Percentiles rank a stretch among this genome's conserved stretches.
phyloP scores from a whole-genome alignment of 2,888 invertebrate genomes.

The Zygaena filipendulae region DNA sequence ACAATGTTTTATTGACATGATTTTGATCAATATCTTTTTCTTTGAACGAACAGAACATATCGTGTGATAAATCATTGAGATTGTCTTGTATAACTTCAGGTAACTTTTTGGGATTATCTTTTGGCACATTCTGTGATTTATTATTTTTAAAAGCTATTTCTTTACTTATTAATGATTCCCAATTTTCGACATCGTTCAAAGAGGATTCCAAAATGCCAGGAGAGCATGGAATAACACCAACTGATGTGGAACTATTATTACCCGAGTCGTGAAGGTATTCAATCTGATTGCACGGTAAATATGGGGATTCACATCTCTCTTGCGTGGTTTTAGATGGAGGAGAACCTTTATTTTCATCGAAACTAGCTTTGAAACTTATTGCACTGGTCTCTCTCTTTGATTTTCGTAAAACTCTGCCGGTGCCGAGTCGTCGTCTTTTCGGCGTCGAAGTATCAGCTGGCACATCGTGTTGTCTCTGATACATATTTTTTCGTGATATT shows the following conservation, averaged over 20 bases:
- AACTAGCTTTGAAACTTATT: slow-evolving; percentile 11
- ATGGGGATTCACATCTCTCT: slow-evolving; percentile 40
- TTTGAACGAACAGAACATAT: slow-evolving; percentile 27
- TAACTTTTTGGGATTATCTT: neutral
- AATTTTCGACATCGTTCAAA: slow-evolving; percentile 23
- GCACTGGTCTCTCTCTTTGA: too few species aligned
- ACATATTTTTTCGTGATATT: too few species aligned
- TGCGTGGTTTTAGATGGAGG: slow-evolving; percentile 5
- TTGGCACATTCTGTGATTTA: slow-evolving; percentile 15
- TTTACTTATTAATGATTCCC: slow-evolving; percentile 31
- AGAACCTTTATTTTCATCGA: slow-evolving; percentile 17
- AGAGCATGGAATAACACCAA: slow-evolving; percentile 33
- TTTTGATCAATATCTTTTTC: slow-evolving; percentile 19
- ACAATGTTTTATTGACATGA: slow-evolving; percentile 19
- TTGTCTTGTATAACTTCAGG: slow-evolving; percentile 14
- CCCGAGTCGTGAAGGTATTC: slow-evolving; percentile 44
- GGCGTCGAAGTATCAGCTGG: slow-evolving; percentile 37
- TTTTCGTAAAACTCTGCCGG: slow-evolving; percentile 25
- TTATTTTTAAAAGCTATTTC: slow-evolving; percentile 5
- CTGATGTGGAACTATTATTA: slow-evolving; percentile 26
- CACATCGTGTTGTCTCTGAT: slow-evolving; percentile 17
- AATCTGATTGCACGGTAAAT: slow-evolving; percentile 53
- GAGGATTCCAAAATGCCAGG: slow-evolving; percentile 31
- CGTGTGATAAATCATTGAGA: slow-evolving; percentile 35
- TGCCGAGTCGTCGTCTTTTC: slow-evolving; percentile 43